Conservation (phyloP, 2,888 invertebrate genomes). For the Liopterus haemorrhoidalis region DNA sequence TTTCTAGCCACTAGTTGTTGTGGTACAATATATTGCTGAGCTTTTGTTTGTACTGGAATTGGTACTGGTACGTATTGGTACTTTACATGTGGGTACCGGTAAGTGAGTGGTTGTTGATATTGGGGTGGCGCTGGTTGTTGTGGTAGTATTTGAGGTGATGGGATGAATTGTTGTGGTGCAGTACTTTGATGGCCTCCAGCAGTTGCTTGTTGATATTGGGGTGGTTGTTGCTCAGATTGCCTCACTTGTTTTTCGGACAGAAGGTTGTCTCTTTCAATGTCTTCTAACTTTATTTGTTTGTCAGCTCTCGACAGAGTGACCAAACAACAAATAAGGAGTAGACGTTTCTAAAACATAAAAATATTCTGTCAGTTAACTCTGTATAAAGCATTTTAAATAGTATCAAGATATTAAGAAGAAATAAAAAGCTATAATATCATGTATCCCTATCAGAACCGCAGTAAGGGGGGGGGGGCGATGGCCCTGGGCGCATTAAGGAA, state of each 20-base stretch:
- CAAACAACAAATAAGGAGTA: constrained; percentile 32
- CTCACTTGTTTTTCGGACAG: constrained; percentile 51
- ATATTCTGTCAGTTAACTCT: too few relatives aligned
- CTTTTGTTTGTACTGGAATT: constrained; percentile 27
- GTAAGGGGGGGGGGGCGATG: too few relatives aligned
- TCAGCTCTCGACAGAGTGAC: constrained; percentile 44
- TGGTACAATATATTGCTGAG: constrained; percentile 38
- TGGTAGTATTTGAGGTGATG: constrained; percentile 5
- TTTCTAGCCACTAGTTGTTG: constrained; percentile 32
- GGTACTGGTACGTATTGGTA: constrained; percentile 13
- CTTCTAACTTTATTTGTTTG: constrained; percentile 64
- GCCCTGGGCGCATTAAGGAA: too few relatives aligned
- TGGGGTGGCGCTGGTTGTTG: constrained; percentile 26
- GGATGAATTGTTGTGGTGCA: neutral
- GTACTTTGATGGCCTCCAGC: constrained; percentile 18
- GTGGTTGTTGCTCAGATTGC: constrained; percentile 24
- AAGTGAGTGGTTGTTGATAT: constrained; percentile 29
- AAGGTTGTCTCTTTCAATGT: constrained; percentile 67
- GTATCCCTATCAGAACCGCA: too few relatives aligned
- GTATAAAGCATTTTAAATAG: too few relatives aligned
- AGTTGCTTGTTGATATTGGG: constrained; percentile 15
- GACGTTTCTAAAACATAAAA: constrained; percentile 36
- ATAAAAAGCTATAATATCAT: too few relatives aligned
- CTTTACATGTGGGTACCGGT: constrained; percentile 35
- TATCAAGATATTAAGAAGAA: too few relatives aligned